Percentiles rank a stretch among this genome's conserved stretches.
phyloP scores from a whole-genome alignment of 2,113 vertebrate species.

The Dromaius novaehollandiae region DNA sequence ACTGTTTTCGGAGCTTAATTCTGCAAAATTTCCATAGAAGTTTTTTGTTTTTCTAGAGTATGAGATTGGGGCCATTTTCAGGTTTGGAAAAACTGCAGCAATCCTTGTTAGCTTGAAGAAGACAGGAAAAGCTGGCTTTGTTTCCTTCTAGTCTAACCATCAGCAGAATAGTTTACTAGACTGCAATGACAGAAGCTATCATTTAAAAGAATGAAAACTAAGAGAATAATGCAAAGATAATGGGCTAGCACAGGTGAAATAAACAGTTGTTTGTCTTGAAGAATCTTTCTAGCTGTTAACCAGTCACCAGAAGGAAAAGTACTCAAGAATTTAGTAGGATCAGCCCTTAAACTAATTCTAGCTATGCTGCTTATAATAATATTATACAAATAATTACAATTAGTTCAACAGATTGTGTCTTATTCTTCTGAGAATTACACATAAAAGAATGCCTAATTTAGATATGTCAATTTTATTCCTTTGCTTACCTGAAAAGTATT shows the following conservation, averaged over 20 bases:
- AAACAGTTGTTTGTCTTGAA: background rate
- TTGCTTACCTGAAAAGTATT: background rate
- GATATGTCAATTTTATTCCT: background rate
- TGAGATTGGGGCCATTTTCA: background rate
- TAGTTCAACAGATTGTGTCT: background rate
- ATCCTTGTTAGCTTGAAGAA: background rate
- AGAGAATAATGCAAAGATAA: background rate
- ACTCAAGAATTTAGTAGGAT: background rate
- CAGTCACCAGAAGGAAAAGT: conserved; percentile 10
- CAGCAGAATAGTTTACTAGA: background rate
- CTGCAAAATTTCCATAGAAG: background rate
- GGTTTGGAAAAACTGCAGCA: background rate
- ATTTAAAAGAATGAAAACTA: background rate
- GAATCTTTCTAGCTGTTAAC: background rate
- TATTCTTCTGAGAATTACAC: background rate
- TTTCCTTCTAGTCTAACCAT: background rate
- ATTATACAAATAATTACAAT: background rate
- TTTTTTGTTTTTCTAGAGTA: background rate
- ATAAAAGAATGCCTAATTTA: background rate
- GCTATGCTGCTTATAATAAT: background rate
- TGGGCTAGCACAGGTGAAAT: background rate
- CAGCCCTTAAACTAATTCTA: background rate
- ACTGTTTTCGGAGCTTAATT: background rate
- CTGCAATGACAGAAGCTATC: background rate
- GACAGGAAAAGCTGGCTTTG: background rate